phyloP scores from a whole-genome alignment of 2,797 vertebrate species.

The Danio kyathit region DNA sequence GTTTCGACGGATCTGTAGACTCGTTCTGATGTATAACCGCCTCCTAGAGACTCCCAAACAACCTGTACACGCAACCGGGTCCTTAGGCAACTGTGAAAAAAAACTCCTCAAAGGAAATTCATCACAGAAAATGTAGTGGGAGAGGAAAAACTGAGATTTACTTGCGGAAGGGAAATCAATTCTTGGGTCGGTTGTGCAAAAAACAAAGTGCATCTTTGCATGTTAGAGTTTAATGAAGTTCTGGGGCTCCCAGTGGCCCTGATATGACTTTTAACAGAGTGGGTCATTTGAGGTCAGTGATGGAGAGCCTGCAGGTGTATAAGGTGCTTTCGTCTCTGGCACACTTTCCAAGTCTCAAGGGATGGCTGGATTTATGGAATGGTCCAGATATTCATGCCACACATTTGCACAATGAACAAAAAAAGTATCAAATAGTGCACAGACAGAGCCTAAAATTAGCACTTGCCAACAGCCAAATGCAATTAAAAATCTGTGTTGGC shows the following conservation, averaged over 20 bases:
- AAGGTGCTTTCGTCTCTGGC: constrained; percentile 7
- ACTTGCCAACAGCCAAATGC: too few species aligned
- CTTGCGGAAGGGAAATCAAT: constrained; percentile 1
- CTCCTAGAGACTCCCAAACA: neutral
- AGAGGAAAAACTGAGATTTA: neutral
- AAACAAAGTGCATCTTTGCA: neutral
- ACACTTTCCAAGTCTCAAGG: constrained; percentile 27
- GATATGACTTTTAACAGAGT: neutral
- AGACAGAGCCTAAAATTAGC: too few species aligned
- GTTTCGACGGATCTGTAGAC: constrained; percentile 30
- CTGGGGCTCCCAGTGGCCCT: neutral
- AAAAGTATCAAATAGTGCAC: too few species aligned
- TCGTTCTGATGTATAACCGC: constrained; percentile 29
- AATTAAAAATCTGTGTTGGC: too few species aligned
- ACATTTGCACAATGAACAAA: neutral
- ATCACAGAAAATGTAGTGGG: neutral
- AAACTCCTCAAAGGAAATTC: neutral
- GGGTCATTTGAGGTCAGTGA: constrained; percentile 30
- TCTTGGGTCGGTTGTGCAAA: neutral
- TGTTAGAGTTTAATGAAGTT: constrained; percentile 10
- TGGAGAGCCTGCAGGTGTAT: constrained; percentile 43
- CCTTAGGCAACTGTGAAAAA: constrained; percentile 23
- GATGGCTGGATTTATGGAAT: constrained; percentile 13
- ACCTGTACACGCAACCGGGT: neutral
- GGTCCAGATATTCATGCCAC: constrained; percentile 11